Percentiles rank a stretch among this genome's conserved stretches.
These are phyloP conservation scores for Gandaritis pyraliata DNA, from an alignment of 2,888 invertebrate species.

Conservation along the genomic window DNA sequence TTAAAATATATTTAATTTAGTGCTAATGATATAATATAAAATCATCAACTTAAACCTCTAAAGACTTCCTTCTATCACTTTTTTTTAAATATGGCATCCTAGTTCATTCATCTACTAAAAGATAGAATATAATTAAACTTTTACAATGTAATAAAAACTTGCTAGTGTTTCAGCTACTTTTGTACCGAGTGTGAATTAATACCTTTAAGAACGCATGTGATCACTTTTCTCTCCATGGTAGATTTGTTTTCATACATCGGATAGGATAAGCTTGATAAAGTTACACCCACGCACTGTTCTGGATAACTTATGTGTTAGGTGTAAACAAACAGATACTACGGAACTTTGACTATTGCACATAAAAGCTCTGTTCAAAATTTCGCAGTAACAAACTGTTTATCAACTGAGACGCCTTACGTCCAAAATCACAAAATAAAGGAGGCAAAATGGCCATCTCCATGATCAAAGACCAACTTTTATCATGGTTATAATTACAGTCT, in stretches of 20 bases:
- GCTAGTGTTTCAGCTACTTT: conserved; percentile 40
- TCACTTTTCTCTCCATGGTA: conserved; percentile 19
- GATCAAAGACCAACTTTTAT: conserved; percentile 21
- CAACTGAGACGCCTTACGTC: conserved; percentile 32
- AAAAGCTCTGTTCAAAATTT: conserved; percentile 30
- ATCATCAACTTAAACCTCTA: conserved; percentile 38
- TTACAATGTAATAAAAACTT: conserved; percentile 33
- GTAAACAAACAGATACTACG: conserved; percentile 55
- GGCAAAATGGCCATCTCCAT: conserved; percentile 24
- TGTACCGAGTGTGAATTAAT: conserved; percentile 30
- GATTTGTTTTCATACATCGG: conserved; percentile 14
- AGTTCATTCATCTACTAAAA: conserved; percentile 26
- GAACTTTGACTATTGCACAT: conserved; percentile 28
- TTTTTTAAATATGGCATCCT: conserved; percentile 27
- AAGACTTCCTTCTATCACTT: conserved; percentile 35
- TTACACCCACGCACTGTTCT: conserved; percentile 72
- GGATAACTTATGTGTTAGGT: conserved; percentile 82
- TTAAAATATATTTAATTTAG: conserved; percentile 43
- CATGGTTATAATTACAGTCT: conserved; percentile 8
- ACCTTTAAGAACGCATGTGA: conserved; percentile 26
- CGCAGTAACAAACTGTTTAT: conserved; percentile 25
- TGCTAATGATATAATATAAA: conserved; percentile 41
- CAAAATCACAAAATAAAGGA: conserved; percentile 24
- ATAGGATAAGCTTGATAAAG: conserved; percentile 44
- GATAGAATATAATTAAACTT: conserved; percentile 24